phyloP scores from a whole-genome alignment of 2,113 vertebrate genomes.

The Pygoscelis adeliae region DNA sequence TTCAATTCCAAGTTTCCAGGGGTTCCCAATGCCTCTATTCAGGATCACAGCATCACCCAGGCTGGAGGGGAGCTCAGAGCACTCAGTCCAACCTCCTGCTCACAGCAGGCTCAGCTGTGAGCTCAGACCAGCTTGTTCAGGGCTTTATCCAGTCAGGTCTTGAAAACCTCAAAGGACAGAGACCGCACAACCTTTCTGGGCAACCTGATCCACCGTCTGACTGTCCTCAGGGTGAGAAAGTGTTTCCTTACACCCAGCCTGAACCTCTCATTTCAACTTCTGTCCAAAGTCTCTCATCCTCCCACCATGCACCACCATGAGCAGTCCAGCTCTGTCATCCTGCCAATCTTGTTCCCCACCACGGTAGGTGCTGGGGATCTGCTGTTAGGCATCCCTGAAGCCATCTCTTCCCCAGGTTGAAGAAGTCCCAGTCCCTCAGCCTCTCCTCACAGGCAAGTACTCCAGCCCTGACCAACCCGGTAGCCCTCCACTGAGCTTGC shows the following conservation, averaged over 20 bases:
- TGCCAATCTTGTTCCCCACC: too few relatives aligned
- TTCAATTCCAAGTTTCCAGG: neutral
- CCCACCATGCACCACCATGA: rapidly evolving
- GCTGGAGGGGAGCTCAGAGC: neutral
- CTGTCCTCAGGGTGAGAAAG: neutral
- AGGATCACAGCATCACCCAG: neutral
- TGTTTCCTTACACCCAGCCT: neutral
- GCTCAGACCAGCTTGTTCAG: neutral
- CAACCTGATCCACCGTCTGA: neutral
- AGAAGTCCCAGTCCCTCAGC: neutral
- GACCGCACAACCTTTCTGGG: neutral
- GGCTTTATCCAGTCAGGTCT: neutral
- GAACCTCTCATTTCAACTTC: neutral
- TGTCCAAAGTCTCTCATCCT: neutral
- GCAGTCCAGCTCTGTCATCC: neutral
- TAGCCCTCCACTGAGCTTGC: neutral
- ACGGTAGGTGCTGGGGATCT: rapidly evolving
- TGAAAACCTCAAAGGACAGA: neutral
- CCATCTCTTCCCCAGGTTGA: neutral
- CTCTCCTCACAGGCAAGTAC: neutral
- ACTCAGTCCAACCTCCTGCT: neutral
- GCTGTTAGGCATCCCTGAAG: neutral
- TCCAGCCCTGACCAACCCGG: neutral
- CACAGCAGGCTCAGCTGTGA: neutral
- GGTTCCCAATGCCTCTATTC: neutral